Evolutionary conservation across 2,113 vertebrate species (phyloP), one percentile per base, ranked within the genome.

Genomic region (Elanus axillaris): DNA sequence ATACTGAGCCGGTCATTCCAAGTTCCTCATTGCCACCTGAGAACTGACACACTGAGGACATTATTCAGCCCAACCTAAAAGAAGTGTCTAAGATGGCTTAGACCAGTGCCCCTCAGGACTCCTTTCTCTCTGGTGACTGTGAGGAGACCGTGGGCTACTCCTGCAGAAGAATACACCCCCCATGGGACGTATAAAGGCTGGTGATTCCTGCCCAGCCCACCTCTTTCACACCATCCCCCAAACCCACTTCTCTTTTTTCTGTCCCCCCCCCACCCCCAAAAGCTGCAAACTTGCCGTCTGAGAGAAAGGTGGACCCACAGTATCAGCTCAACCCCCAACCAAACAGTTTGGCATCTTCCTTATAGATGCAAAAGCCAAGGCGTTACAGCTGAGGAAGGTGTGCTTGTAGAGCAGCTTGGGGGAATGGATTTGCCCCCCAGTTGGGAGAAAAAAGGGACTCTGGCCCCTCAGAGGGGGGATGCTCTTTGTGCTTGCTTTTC

Each of bases 311-410:
- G 59, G 48, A 48, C 17, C 32, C 6, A 4, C 7, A 18, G 11
- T 27, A 53, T 42, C 45, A n/a, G 23, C 42, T 52, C 78, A 56
- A 26, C 12, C 14, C 85, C 56, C 66, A 86, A 32, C 16, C 42
- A 42, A 53, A 67, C 60, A 0, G 0, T 27, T 64, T 23, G 14
- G 5, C 40, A 25, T 14, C 9, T 6, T 66, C 38, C n/a, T 60
- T n/a, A 22, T 0, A 3, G 5, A 14, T 32, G 34, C 72, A 52
- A 67, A 88, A 64, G 3, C 17, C 53, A 63, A 40, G 36, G 13
- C 22, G 14, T 1, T 53, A 52, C 25, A 58, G 36, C 36, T 25
- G 59, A 86, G 15, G 38, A 69, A n/a, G 31, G 2, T 32, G 11
- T 25, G 14, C 16, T 69, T 53, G 68, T 43, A 16, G 55, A 77